Conservation (phyloP, 2,113 vertebrate genomes). For the Candoia aspera region DNA sequence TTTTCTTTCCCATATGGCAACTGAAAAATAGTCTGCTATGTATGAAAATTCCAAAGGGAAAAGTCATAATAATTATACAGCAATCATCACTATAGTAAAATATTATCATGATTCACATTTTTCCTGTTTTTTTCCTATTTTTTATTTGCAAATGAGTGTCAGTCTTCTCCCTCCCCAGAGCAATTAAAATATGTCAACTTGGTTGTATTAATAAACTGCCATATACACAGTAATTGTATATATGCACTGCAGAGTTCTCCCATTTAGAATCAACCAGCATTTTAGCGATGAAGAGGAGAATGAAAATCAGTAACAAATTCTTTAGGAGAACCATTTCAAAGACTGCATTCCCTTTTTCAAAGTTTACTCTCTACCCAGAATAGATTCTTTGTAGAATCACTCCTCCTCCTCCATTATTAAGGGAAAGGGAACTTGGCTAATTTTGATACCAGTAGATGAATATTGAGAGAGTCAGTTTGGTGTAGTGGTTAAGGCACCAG, state of each 20-base stretch:
- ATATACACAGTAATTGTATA: not conserved
- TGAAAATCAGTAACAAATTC: not conserved
- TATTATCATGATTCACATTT: not conserved
- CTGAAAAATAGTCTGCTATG: conserved; percentile 2
- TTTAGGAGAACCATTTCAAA: not conserved
- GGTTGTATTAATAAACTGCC: not conserved
- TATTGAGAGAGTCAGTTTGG: not conserved
- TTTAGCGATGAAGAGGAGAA: not conserved
- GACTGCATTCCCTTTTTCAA: not conserved
- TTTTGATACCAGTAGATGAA: not conserved
- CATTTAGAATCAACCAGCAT: not conserved
- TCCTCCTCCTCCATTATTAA: not conserved
- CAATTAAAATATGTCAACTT: not conserved
- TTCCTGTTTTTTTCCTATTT: not conserved
- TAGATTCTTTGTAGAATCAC: not conserved
- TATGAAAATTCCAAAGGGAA: not conserved
- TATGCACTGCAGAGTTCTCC: not conserved
- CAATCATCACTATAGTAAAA: not conserved
- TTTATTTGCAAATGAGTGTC: not conserved
- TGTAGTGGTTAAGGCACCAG: not conserved
- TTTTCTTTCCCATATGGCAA: conserved; percentile 9
- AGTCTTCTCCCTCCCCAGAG: not conserved
- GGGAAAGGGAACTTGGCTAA: not conserved
- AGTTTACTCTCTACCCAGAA: not conserved
- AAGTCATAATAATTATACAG: conserved; percentile 1